phyloP scores from a whole-genome alignment of 2,113 vertebrate genomes.

The Cryptoleucopteryx plumbea region DNA sequence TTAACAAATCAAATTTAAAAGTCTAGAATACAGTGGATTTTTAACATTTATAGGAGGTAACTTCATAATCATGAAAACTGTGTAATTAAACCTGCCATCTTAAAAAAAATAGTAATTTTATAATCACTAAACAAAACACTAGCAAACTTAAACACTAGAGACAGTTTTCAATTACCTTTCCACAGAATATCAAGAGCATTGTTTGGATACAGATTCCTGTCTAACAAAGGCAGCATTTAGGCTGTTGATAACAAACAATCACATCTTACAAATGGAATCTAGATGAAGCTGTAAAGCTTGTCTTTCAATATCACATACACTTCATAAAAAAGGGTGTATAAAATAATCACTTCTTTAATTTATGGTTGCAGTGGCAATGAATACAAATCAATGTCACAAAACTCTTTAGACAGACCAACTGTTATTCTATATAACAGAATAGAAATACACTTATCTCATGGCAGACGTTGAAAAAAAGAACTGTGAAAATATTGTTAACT shows the following conservation, averaged over 20 bases:
- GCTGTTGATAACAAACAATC: background rate
- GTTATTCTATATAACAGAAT: background rate
- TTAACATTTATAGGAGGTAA: background rate
- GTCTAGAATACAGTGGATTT: background rate
- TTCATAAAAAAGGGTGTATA: background rate
- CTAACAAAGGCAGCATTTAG: background rate
- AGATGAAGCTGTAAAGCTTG: background rate
- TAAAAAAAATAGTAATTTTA: conserved; percentile 2
- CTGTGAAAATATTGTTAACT: background rate
- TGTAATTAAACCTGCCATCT: background rate
- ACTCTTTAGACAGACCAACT: background rate
- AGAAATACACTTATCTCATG: background rate
- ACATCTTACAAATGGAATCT: background rate
- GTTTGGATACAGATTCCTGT: background rate
- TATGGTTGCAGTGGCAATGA: background rate
- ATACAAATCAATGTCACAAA: background rate
- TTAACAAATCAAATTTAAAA: background rate
- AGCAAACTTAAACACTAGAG: background rate
- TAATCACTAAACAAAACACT: background rate
- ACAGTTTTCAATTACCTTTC: conserved; percentile 10
- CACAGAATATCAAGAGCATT: background rate
- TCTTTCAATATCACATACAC: background rate
- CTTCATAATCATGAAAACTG: conserved; percentile 3
- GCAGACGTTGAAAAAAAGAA: background rate
- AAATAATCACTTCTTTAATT: background rate